Base-by-base conservation (phyloP, 2,113 vertebrate genomes). In the Corydoras maculifer region DNA sequence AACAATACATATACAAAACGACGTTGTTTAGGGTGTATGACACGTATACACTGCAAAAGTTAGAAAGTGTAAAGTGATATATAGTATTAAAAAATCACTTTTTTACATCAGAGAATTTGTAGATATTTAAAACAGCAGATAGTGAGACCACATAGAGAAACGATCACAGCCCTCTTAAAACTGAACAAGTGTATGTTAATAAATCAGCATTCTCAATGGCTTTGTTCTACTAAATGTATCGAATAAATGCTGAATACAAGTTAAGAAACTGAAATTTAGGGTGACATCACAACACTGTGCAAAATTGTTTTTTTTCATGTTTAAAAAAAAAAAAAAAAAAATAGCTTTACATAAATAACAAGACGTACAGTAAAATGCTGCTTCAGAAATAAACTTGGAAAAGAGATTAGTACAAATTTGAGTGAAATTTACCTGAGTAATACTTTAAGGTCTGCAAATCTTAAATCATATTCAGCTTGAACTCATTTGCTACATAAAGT, bases 371-470 rank as follows among this genome's bases (percentile, higher is more conserved):
- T 49, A 32, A 72, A 65, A 72, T 30, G 8, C 8, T 58, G 43
- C 11, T 18, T 73, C 32, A 65, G 57, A 73, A 67, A 67, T 29
- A 7, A 53, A 43, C 35, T 43, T 43, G 35, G 35, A 43, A 12
- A 67, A 57, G 5, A 12, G 6, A 50, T 68, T 30, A 63, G 60
- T 64, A 78, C 43, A 70, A 75, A 75, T 31, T 57, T 50, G 30
- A 71, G 59, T n/a, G 29, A 61, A 57, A 64, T 62, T 68, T 65
- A 72, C 77, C 73, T 65, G 77, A 78, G 77, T 75, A 61, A 64
- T 8, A 57, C 62, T 48, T 58, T 43, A 53, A 14, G 15, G 30
- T 31, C 18, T 57, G 9, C 48, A 51, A 70, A 15, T 8, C 0
- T 53, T 53, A 54, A 31, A 51, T 8, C 31, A 54, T 3, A 10